Percentiles rank a stretch among this genome's conserved stretches.
Evolutionary conservation across 2,113 vertebrate genomes (phyloP).

Genomic region (Scopus umbretta): DNA sequence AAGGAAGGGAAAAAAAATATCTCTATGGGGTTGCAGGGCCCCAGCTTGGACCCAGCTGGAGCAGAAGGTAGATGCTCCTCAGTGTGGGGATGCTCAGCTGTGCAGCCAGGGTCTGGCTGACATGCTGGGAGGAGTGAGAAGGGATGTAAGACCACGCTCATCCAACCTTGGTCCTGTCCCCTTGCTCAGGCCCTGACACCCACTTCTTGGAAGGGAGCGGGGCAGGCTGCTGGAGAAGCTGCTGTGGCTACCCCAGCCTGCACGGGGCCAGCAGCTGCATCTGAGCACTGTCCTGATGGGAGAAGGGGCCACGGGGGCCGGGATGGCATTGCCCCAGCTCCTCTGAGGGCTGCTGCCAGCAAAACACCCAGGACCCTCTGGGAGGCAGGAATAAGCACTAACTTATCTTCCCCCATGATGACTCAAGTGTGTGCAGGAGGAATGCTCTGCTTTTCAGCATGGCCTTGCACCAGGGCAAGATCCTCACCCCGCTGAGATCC

Average conservation of each 20-base stretch:
- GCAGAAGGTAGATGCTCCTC: background rate
- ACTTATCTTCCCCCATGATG: background rate
- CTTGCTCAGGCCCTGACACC: background rate
- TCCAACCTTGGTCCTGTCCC: background rate
- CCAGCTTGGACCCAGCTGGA: background rate
- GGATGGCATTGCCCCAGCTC: background rate
- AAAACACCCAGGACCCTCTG: rapidly evolving
- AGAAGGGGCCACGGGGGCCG: background rate
- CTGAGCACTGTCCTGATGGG: background rate
- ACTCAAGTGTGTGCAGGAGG: rapidly evolving
- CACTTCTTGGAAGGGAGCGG: background rate
- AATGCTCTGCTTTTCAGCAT: background rate
- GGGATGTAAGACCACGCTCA: background rate
- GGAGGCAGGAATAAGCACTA: background rate
- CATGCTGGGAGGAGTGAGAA: background rate
- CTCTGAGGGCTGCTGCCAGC: background rate
- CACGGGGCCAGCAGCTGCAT: background rate
- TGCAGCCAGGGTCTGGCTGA: rapidly evolving
- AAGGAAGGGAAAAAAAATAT: background rate
- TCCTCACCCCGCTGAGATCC: background rate
- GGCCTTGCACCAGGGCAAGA: background rate
- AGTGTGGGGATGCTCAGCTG: background rate
- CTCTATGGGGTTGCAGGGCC: background rate
- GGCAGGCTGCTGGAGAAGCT: background rate
- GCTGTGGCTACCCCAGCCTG: background rate